Evolutionary conservation across 2,888 invertebrate genomes (phyloP).

Genomic region (Lissocephala sabroskyi): DNA sequence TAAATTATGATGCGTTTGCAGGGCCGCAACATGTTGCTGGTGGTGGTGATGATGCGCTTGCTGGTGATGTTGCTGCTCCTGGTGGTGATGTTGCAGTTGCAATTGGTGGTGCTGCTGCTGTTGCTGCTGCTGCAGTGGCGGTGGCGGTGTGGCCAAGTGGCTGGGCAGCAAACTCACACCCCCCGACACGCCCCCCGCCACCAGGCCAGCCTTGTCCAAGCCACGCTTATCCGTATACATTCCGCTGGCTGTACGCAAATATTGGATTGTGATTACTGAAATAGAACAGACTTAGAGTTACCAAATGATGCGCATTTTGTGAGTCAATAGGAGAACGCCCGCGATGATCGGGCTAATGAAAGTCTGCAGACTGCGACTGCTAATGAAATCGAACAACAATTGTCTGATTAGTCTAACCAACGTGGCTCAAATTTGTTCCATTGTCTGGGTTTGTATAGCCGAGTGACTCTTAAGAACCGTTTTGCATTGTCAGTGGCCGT

Average conservation of each 20-base stretch:
- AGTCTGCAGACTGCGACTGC: slow-evolving; percentile 49
- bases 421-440: slow-evolving; percentile 25
- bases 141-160: slow-evolving; percentile 23
- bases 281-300: too few species aligned
- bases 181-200: slow-evolving; percentile 28
- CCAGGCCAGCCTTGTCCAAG: slow-evolving; percentile 37
- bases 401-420: background rate
- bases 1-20: slow-evolving; percentile 55
- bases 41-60: slow-evolving; percentile 29
- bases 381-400: slow-evolving; percentile 47
- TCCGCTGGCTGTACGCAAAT: slow-evolving; percentile 43
- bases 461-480: slow-evolving; percentile 19
- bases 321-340: too few species aligned
- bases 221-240: slow-evolving; percentile 59
- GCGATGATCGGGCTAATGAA: slow-evolving; percentile 26
- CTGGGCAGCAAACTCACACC: slow-evolving; percentile 39
- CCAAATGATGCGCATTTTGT: too few species aligned
- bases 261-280: too few species aligned
- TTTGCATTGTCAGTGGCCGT: too few species aligned
- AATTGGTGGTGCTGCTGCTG: slow-evolving; percentile 41
- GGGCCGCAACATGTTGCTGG: slow-evolving; percentile 47
- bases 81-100: slow-evolving; percentile 39
- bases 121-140: slow-evolving; percentile 28
- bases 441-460: slow-evolving; percentile 32
- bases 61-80: slow-evolving; percentile 39